These are phyloP conservation scores for Lasioglossum oenotherae DNA, from an alignment of 2,888 invertebrate genomes.

Conservation along the genomic window DNA sequence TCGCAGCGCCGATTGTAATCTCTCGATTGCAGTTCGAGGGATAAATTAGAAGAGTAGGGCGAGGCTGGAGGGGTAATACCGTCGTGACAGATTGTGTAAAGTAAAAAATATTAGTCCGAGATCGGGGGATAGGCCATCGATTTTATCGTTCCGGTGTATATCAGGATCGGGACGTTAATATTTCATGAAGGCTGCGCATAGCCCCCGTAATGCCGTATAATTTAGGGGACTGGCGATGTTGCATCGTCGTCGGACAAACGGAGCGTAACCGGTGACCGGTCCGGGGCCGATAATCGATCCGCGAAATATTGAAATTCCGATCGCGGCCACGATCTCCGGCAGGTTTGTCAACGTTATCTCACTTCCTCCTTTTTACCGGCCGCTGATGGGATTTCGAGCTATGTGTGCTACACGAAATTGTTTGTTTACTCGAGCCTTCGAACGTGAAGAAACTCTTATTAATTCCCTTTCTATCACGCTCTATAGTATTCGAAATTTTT, in stretches of 20 bases:
- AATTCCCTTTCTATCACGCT: constrained; percentile 48
- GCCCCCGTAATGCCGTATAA: constrained; percentile 64
- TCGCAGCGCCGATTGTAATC: not conserved
- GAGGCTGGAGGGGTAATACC: not conserved
- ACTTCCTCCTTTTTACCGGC: constrained; percentile 43
- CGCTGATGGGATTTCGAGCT: constrained; percentile 48
- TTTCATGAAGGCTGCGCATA: constrained; percentile 60
- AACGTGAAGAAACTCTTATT: constrained; percentile 42
- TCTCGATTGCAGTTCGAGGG: not conserved
- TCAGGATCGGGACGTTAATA: constrained; percentile 60
- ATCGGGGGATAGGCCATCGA: constrained; percentile 1
- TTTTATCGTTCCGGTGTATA: constrained; percentile 1
- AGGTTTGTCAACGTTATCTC: constrained; percentile 55
- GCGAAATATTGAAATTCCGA: constrained; percentile 59
- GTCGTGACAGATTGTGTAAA: constrained; percentile 1
- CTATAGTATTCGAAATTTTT: constrained; percentile 22
- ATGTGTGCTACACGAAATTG: constrained; percentile 44
- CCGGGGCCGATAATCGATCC: constrained; percentile 57
- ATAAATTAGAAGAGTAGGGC: not conserved
- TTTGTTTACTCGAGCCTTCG: constrained; percentile 40
- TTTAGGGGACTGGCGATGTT: constrained; percentile 51
- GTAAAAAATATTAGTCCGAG: not conserved
- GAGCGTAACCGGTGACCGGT: constrained; percentile 9
- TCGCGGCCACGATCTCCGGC: constrained; percentile 24
- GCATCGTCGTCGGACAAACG: constrained; percentile 27